Percentiles rank a stretch among this genome's conserved stretches.
Conservation (phyloP, 2,797 vertebrate genomes). For the Typhlichthys subterraneus region DNA sequence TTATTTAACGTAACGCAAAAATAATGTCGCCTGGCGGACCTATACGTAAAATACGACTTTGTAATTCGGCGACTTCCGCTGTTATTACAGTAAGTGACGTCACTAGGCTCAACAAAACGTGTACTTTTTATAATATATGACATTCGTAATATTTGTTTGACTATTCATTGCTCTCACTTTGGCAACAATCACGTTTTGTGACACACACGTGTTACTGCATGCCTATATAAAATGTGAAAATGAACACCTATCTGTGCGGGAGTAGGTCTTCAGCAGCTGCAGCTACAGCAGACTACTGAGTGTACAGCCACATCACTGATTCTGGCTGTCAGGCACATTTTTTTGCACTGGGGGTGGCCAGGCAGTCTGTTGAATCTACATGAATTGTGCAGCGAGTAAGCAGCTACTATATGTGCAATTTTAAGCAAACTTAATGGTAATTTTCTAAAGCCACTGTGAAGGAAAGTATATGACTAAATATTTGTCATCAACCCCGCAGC, state of each 20-base stretch:
- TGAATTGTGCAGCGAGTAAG: not conserved
- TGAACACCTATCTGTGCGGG: no score
- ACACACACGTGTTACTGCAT: no score
- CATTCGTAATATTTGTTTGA: no score
- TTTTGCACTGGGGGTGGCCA: slow-evolving; percentile 9
- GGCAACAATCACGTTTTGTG: no score
- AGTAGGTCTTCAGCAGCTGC: not conserved
- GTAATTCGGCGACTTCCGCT: slow-evolving; percentile 50
- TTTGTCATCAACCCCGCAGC: no score
- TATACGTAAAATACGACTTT: slow-evolving; percentile 44
- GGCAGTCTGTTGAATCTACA: not conserved
- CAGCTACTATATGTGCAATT: not conserved
- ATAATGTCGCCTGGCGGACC: slow-evolving; percentile 48
- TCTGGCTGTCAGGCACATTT: no score
- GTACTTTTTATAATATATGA: no score
- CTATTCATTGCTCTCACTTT: no score
- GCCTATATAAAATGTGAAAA: no score
- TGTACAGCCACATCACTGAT: not conserved
- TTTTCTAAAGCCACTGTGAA: no score
- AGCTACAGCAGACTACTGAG: not conserved
- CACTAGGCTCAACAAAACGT: slow-evolving; percentile 28
- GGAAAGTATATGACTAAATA: no score
- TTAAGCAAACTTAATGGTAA: no score
- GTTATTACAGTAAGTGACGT: slow-evolving; percentile 64
- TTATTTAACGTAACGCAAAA: not conserved